Percentiles rank a stretch among this genome's conserved stretches.
Evolutionary conservation across 2,888 invertebrate genomes (phyloP).

Genomic region (Acleris sparsana): DNA sequence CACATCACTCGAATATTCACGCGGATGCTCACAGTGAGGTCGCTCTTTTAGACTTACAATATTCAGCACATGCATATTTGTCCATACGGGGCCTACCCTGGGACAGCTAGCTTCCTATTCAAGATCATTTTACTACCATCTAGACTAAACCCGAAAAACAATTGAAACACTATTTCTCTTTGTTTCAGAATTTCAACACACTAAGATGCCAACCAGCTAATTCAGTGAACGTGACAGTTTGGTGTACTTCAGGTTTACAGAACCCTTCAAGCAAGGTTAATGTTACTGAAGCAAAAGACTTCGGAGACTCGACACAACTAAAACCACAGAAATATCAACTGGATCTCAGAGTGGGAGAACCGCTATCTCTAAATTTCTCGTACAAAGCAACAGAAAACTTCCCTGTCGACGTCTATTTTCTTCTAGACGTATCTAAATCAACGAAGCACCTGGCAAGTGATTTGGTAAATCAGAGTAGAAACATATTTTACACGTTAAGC

Average conservation of each 20-base stretch:
- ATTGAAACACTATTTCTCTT: neutral
- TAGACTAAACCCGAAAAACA: no score
- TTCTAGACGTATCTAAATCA: slow-evolving; percentile 17
- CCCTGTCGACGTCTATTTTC: slow-evolving; percentile 26
- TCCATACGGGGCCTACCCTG: no score
- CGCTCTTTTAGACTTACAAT: no score
- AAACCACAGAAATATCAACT: slow-evolving; percentile 23
- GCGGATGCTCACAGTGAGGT: no score
- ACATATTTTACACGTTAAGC: slow-evolving; percentile 4
- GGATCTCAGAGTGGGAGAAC: slow-evolving; percentile 11
- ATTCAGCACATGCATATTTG: no score
- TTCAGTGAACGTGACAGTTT: neutral
- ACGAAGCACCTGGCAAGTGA: neutral
- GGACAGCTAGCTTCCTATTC: no score
- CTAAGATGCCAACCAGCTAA: neutral
- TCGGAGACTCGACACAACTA: slow-evolving; percentile 10
- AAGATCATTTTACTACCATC: no score
- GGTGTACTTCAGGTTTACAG: slow-evolving; percentile 16
- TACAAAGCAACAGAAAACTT: slow-evolving; percentile 20
- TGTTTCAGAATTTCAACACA: slow-evolving; percentile 3
- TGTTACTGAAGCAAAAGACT: neutral
- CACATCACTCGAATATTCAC: no score
- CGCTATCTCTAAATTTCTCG: slow-evolving; percentile 7
- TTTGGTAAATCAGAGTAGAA: slow-evolving; percentile 1
- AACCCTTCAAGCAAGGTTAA: slow-evolving; percentile 1